phyloP scores from a whole-genome alignment of 2,113 vertebrate genomes.

The Thryonomys swinderianus region DNA sequence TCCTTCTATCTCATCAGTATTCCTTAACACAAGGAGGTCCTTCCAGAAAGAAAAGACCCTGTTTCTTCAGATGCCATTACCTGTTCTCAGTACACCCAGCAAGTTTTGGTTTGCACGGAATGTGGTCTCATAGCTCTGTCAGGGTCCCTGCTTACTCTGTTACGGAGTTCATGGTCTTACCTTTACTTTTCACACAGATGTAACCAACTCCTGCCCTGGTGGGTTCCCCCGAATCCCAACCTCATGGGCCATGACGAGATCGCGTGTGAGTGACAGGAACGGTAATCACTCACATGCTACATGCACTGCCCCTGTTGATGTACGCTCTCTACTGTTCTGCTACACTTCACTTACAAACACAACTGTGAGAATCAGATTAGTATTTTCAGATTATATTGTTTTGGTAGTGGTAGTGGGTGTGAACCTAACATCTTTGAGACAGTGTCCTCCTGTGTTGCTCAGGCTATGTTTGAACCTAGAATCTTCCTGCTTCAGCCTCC shows the following conservation, averaged over 20 bases:
- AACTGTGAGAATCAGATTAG: not conserved
- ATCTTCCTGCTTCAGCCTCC: not conserved
- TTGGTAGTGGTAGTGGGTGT: not conserved
- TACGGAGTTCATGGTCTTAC: not conserved
- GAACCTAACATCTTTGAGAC: not conserved
- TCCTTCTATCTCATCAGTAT: not conserved
- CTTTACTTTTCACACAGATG: not conserved
- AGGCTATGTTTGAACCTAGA: not conserved
- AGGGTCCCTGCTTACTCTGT: not conserved
- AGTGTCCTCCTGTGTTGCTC: not conserved
- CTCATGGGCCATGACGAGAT: rapidly evolving
- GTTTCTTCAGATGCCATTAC: not conserved
- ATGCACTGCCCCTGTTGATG: not conserved
- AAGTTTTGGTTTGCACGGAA: not conserved
- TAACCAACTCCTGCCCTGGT: not conserved
- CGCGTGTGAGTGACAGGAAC: not conserved
- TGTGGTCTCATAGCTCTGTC: not conserved
- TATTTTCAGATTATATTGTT: not conserved
- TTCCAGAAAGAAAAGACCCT: not conserved
- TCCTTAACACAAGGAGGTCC: not conserved
- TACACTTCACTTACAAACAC: not conserved
- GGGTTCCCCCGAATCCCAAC: not conserved
- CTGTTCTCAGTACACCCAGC: not conserved
- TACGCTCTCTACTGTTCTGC: not conserved
- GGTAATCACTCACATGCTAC: rapidly evolving